Evolutionary conservation across 64 coral and sea anemone genomes (phyloP).

Genomic region (Astreopora myriophthalma): DNA sequence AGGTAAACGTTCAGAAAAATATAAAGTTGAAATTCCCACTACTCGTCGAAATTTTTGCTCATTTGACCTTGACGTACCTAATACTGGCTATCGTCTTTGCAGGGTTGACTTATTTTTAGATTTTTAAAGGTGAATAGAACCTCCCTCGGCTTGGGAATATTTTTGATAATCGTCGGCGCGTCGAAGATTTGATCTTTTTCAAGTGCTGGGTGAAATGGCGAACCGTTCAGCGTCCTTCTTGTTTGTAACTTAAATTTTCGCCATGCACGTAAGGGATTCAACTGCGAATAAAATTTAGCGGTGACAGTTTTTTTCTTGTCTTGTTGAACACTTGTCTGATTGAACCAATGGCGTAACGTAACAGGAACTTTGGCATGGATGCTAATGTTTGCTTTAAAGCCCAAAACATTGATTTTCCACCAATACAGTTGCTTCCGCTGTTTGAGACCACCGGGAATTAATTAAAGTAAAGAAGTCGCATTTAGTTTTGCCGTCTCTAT

Average conservation of each 20-base stretch:
- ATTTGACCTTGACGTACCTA: background rate
- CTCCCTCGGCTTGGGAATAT: background rate
- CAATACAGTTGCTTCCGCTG: background rate
- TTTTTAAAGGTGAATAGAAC: background rate
- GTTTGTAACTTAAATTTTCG: background rate
- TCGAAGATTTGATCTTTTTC: background rate
- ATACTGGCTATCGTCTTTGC: background rate
- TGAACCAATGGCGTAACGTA: background rate
- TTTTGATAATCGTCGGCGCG: background rate
- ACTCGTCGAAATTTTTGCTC: too few relatives aligned
- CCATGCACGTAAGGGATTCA: background rate
- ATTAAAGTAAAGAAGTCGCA: background rate
- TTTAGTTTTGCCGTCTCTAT: too few relatives aligned
- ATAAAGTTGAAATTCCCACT: background rate
- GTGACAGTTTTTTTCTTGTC: background rate
- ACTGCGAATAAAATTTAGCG: background rate
- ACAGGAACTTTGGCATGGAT: background rate
- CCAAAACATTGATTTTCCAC: background rate
- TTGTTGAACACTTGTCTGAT: background rate
- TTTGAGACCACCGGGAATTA: background rate
- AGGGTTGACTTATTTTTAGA: background rate
- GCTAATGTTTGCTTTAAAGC: slow-evolving; percentile 1
- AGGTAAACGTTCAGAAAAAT: background rate
- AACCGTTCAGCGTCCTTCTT: background rate
- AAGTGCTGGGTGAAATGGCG: background rate